These are phyloP conservation scores for Amblyjoppa fuscipennis DNA, from an alignment of 2,888 invertebrate species.

Conservation along the genomic window DNA sequence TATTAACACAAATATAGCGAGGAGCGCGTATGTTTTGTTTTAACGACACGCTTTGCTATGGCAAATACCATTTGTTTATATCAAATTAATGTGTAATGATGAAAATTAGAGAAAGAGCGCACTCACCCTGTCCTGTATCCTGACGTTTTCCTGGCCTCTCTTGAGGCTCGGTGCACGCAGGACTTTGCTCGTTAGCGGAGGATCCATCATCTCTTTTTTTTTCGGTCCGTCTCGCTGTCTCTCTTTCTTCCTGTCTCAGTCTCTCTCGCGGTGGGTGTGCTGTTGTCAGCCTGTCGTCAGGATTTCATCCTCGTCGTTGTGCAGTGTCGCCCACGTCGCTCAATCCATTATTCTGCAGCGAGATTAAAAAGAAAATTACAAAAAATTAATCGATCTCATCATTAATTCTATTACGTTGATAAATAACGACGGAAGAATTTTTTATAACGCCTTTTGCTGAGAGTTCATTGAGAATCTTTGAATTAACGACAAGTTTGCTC, in stretches of 20 bases:
- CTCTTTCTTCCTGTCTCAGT: constrained; percentile 26
- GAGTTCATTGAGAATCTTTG: background rate
- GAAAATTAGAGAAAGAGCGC: constrained; percentile 35
- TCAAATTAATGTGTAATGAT: constrained; percentile 27
- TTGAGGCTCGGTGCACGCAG: constrained; percentile 92
- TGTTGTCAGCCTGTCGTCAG: constrained; percentile 75
- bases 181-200: constrained; percentile 88
- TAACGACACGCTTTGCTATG: background rate
- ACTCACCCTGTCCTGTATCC: constrained; percentile 92
- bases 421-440: background rate
- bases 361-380: background rate
- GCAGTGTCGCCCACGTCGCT: constrained; percentile 61
- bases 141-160: constrained; percentile 92
- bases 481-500: background rate
- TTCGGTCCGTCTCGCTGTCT: background rate
- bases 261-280: constrained; percentile 57
- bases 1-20: background rate
- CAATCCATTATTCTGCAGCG: constrained; percentile 69
- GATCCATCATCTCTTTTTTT: constrained; percentile 78
- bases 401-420: background rate
- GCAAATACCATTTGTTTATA: background rate
- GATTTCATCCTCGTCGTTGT: constrained; percentile 75
- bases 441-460: background rate
- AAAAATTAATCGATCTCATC: constrained; percentile 3
- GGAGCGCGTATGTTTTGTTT: background rate